Base-by-base conservation (phyloP, 2,113 vertebrate species). In the Arvicanthis niloticus region DNA sequence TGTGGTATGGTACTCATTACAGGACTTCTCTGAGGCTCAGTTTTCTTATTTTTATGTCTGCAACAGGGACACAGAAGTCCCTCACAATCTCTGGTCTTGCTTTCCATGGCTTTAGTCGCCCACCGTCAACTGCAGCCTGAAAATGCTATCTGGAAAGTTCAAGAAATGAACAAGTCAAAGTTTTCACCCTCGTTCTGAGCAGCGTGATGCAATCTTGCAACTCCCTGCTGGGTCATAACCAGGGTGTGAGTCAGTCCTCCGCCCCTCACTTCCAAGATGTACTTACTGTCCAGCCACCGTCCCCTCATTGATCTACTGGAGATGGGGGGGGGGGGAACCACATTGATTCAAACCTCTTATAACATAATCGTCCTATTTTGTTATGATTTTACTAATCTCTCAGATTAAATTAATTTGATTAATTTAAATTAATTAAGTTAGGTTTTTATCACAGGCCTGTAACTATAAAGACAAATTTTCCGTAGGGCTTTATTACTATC, bases 251-350 rank as follows among this genome's bases (percentile, higher is more conserved):
- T 72, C 75, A 37, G 1, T 72, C 7, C 48, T 73, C 34, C 16
- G 26, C 48, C 42, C 87, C 22, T 24, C 7, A 15, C 17, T 21
- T 60, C 51, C 5, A 9, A 22, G 26, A 13, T 60, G 24, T 40
- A 2, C 53, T 37, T 31, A 3, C 53, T 34, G 3, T 17, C 58
- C 34, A 29, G n/a, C 15, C 68, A 17, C 68, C 26, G 2, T 29
- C 42, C 40, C 12, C n/a, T 56, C 40, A 17, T 29, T 16, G 65
- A 26, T 22, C 87, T 37, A 4, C 37, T 51, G 40, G 16, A 29
- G 45, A 45, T 45, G 5, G 24, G 16, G 58, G 2, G 5, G 1
- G 70, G 7, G 26, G 10, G 15, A 0, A 76, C 3, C 3, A 37
- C 37, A 17, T 26, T 12, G 15, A 40, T 7, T 19, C 31, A 19